Evolutionary conservation across 2,888 invertebrate genomes (phyloP).

Genomic region (Spatulosminthurus flaviceps): DNA sequence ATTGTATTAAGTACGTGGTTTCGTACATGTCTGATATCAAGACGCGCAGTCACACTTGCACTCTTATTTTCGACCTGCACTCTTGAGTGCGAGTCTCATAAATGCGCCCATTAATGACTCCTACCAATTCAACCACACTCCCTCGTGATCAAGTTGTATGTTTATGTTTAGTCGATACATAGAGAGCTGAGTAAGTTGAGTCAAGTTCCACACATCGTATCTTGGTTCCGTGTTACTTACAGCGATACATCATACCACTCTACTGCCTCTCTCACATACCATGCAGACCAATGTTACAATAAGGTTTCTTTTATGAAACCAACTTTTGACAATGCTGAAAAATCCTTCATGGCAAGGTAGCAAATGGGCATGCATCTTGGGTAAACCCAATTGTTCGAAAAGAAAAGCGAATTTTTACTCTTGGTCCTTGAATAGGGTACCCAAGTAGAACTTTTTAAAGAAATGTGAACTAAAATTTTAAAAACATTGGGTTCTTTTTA

Average conservation of each 20-base stretch:
- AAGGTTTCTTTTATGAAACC: slow-evolving; percentile 18
- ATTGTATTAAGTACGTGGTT: too few relatives aligned
- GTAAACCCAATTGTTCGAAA: background rate
- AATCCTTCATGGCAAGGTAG: background rate
- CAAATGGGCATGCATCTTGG: background rate
- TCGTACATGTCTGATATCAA: too few relatives aligned
- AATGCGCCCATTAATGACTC: too few relatives aligned
- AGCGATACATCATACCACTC: background rate
- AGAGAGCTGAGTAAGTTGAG: background rate
- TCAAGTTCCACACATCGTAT: slow-evolving; percentile 5
- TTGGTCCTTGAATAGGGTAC: too few relatives aligned
- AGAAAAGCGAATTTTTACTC: too few relatives aligned
- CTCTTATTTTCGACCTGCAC: too few relatives aligned
- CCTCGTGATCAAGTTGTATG: slow-evolving; percentile 16
- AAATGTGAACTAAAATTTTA: too few relatives aligned
- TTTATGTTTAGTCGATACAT: slow-evolving; percentile 26
- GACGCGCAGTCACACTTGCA: too few relatives aligned
- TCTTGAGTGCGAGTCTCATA: too few relatives aligned
- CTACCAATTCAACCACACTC: slow-evolving; percentile 13
- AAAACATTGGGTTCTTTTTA: too few relatives aligned
- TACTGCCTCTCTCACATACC: background rate
- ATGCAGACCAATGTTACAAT: background rate
- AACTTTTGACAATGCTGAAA: background rate
- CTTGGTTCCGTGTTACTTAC: slow-evolving; percentile 4
- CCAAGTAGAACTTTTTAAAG: too few relatives aligned